Conservation (phyloP, 1,140 invertebrate genomes). For the Schlechtendalia chinensis region DNA sequence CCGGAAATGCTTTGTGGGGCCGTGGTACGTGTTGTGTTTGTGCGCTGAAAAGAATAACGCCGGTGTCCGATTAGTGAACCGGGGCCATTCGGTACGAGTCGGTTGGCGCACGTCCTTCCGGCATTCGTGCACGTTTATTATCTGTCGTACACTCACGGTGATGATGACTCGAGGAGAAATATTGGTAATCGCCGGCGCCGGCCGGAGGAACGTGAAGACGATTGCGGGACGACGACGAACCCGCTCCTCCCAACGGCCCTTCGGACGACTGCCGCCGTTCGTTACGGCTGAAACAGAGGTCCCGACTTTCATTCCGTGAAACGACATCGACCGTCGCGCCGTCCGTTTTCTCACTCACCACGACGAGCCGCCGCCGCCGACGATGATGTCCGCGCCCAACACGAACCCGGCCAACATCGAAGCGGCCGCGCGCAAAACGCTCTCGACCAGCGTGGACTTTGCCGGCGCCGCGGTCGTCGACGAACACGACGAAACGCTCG, state of each 20-base stretch:
- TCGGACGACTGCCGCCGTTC: not conserved
- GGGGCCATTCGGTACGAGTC: too few species aligned
- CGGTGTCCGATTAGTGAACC: too few species aligned
- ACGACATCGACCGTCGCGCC: too few species aligned
- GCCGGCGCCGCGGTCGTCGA: not conserved
- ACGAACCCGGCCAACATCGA: slow-evolving; percentile 84
- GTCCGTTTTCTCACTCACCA: too few species aligned
- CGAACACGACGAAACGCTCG: not conserved
- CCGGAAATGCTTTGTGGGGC: slow-evolving; percentile 69
- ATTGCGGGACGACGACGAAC: too few species aligned
- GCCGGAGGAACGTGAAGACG: not conserved
- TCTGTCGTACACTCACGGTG: not conserved
- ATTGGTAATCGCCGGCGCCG: not conserved
- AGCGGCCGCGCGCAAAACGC: slow-evolving; percentile 85
- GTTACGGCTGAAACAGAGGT: not conserved
- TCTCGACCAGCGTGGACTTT: slow-evolving; percentile 58
- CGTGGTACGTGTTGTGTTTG: slow-evolving; percentile 88
- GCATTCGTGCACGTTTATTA: too few species aligned
- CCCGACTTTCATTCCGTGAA: not conserved
- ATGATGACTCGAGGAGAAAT: not conserved
- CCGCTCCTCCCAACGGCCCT: too few species aligned
- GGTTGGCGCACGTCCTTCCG: too few species aligned
- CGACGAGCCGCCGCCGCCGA: not conserved
- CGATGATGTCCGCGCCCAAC: slow-evolving; percentile 61
- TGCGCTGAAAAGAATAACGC: slow-evolving; percentile 61